Percentiles rank a stretch among this genome's conserved stretches.
These are phyloP conservation scores for Phania funesta DNA, from an alignment of 2,888 invertebrate species.

Conservation along the genomic window DNA sequence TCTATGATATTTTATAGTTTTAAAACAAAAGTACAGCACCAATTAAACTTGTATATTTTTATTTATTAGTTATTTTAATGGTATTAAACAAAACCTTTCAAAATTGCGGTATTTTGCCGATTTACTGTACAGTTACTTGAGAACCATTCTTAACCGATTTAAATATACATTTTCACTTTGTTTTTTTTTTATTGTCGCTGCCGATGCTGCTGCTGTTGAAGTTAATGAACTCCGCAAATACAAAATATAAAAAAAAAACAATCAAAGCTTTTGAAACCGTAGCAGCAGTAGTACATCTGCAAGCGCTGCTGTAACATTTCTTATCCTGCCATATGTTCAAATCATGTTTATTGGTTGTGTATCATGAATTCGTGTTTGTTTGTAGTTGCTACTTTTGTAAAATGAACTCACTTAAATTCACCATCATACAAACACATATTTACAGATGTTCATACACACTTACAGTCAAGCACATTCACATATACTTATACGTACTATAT, in stretches of 20 bases:
- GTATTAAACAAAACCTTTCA: background rate
- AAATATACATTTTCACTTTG: constrained; percentile 23
- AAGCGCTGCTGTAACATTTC: constrained; percentile 47
- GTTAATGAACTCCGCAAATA: constrained; percentile 59
- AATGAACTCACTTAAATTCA: constrained; percentile 48
- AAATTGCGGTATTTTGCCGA: background rate
- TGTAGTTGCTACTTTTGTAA: constrained; percentile 43
- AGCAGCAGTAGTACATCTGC: constrained; percentile 23
- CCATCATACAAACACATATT: constrained; percentile 7
- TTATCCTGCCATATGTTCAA: constrained; percentile 57
- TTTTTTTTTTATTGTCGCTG: constrained; percentile 34
- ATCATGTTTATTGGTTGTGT: constrained; percentile 56
- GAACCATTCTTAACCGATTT: constrained; percentile 54
- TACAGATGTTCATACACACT: background rate
- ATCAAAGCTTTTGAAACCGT: constrained; percentile 27
- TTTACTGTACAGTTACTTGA: constrained; percentile 48
- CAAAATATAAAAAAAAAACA: no score
- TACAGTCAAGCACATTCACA: background rate
- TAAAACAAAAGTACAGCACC: no score
- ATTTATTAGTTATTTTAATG: no score
- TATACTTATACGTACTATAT: constrained; percentile 3
- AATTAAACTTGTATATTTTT: no score
- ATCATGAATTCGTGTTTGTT: constrained; percentile 50
- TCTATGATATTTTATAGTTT: no score
- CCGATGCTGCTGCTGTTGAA: constrained; percentile 32